Base-by-base conservation (phyloP, 2,888 invertebrate species). In the Cheilosia variabilis region DNA sequence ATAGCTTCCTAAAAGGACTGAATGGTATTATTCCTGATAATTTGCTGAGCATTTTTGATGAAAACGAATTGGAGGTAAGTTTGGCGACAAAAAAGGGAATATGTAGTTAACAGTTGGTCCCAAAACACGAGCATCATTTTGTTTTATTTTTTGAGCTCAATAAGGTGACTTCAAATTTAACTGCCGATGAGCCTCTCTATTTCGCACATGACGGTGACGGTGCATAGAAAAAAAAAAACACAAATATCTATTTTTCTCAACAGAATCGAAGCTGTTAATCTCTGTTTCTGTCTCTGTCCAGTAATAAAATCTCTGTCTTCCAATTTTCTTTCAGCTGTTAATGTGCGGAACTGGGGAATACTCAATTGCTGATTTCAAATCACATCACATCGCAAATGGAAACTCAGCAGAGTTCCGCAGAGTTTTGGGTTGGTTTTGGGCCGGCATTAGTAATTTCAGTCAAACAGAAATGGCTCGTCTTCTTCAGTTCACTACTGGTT, bases 331-430 rank as follows among this genome's bases (percentile, higher is more conserved):
- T 55, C 92, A 97, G 97, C 93, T 98, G 88, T 93, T 98, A 75
- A 95, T 98, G 92, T 98, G 98, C 93, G 98, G 98, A 88, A 97
- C 98, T 88, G 97, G 97, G 60, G 97, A 98, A 91, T 97, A 98
- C 93, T 97, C 96, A 88, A 96, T 98, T 88, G 94, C 96, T 27
- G 98, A 98, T 93, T 96, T 98, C 93, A 96, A 97, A 89, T 95
- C 96, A 62, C 96, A 98, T 93, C 97, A 98, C 92, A 95, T 96
- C 87, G 95, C 97, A 78, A 96, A 96, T 90, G 97, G 97, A 1
- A 95, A 94, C 90, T 94, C 97, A 83, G 93, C 96, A 10, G 97
- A 97, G 90, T 98, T 98, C 93, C 94, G 96, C 79, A 95, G 97
- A 87, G 95, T 97, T 69, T 94, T 98, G 80, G 96, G 96, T 88